These are phyloP conservation scores for Xylocampa areola DNA, from an alignment of 2,888 invertebrate species.

Conservation along the genomic window DNA sequence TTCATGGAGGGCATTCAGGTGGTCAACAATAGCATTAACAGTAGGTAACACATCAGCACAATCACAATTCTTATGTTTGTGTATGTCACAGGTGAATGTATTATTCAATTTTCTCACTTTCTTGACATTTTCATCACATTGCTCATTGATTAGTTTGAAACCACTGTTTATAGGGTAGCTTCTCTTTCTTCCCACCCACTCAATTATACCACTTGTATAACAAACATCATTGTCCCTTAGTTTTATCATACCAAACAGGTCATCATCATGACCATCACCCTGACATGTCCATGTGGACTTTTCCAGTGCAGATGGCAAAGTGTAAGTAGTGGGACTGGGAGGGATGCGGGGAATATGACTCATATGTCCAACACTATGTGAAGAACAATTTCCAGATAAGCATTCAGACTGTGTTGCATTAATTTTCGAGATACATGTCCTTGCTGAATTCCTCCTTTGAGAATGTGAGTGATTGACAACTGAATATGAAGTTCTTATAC, in stretches of 20 bases:
- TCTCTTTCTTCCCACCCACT: constrained; percentile 85
- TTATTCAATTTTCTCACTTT: constrained; percentile 69
- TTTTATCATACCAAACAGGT: constrained; percentile 84
- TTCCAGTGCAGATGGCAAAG: constrained; percentile 72
- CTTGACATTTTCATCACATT: constrained; percentile 66
- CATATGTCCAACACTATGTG: constrained; percentile 74
- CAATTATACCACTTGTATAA: constrained; percentile 85
- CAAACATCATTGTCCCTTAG: constrained; percentile 83
- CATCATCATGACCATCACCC: constrained; percentile 57
- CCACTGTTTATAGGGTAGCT: constrained; percentile 83
- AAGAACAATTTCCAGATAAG: constrained; percentile 47
- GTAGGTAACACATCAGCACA: constrained; percentile 85
- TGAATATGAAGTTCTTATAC: constrained; percentile 31
- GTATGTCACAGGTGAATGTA: constrained; percentile 60
- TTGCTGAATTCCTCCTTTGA: constrained; percentile 17
- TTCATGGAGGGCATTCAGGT: constrained; percentile 89
- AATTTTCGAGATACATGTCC: constrained; percentile 25
- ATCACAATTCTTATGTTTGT: constrained; percentile 75
- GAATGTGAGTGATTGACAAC: constrained; percentile 21
- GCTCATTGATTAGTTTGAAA: constrained; percentile 79
- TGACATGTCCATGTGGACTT: constrained; percentile 62
- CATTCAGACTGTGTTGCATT: constrained; percentile 28
- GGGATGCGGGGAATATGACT: constrained; percentile 82
- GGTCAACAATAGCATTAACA: constrained; percentile 88
- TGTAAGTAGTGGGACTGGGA: constrained; percentile 77